Conservation (phyloP, 2,888 invertebrate species). For the Beris chalybata region DNA sequence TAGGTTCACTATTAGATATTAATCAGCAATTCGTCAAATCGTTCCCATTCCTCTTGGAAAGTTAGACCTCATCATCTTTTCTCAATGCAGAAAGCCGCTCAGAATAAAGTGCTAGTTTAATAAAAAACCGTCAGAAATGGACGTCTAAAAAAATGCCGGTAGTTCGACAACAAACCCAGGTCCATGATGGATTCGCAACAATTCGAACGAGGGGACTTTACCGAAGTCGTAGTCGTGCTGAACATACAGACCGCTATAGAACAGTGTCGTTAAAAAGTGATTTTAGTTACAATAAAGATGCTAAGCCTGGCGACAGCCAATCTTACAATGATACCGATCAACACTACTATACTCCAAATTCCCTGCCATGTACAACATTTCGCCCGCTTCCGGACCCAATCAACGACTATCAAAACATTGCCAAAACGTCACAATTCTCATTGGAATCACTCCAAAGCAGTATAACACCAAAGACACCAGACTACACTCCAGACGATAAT, state of each 20-base stretch:
- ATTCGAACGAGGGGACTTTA: constrained; percentile 66
- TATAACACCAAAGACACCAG: constrained; percentile 50
- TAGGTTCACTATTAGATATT: too few species aligned
- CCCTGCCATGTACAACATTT: constrained; percentile 44
- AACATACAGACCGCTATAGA: constrained; percentile 37
- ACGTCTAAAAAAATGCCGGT: constrained; percentile 37
- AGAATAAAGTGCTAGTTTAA: too few species aligned
- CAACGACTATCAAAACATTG: constrained; percentile 49
- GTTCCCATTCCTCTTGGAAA: too few species aligned
- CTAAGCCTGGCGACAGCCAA: constrained; percentile 43
- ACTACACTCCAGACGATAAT: constrained; percentile 45
- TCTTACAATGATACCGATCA: constrained; percentile 43
- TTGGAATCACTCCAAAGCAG: constrained; percentile 54
- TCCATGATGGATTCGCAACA: constrained; percentile 88
- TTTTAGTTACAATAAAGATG: constrained; percentile 44
- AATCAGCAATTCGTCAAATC: too few species aligned
- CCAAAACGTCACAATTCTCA: constrained; percentile 53
- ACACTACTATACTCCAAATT: constrained; percentile 47
- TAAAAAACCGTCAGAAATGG: too few species aligned
- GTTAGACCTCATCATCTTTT: too few species aligned
- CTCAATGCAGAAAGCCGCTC: too few species aligned
- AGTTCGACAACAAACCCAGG: constrained; percentile 56
- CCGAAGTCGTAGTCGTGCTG: constrained; percentile 53
- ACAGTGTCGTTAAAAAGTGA: constrained; percentile 38
- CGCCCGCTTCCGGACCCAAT: constrained; percentile 45